These are phyloP conservation scores for Tetranychus truncatus DNA, from an alignment of 2,888 invertebrate genomes.

Conservation along the genomic window DNA sequence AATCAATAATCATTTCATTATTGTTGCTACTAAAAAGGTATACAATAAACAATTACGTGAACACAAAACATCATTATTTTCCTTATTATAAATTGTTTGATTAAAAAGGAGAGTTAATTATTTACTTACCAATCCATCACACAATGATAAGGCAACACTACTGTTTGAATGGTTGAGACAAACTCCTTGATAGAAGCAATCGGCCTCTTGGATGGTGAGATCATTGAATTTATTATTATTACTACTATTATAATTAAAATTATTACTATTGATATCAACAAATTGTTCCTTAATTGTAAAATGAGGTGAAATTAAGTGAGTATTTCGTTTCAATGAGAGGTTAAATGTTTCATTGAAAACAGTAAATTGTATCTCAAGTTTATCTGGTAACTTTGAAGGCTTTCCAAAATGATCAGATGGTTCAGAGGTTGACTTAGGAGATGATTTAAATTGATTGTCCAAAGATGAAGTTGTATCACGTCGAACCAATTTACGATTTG, in stretches of 20 bases:
- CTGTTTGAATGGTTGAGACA: slow-evolving; percentile 21
- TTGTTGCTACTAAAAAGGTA: too few species aligned
- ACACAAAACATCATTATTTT: neutral
- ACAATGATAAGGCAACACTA: slow-evolving; percentile 24
- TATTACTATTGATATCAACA: neutral
- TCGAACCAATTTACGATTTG: neutral
- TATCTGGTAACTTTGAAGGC: neutral
- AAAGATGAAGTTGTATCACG: neutral
- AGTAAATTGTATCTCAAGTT: slow-evolving; percentile 11
- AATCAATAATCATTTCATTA: too few species aligned
- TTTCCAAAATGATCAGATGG: neutral
- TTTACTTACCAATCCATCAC: slow-evolving; percentile 25
- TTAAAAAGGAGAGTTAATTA: neutral
- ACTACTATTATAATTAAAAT: neutral
- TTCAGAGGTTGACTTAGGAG: neutral
- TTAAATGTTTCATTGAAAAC: slow-evolving; percentile 19
- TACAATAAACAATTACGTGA: neutral
- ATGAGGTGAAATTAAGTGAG: slow-evolving; percentile 16
- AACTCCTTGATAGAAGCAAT: slow-evolving; percentile 26
- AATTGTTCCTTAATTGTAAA: slow-evolving; percentile 16
- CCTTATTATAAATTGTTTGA: neutral
- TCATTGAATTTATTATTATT: neutral
- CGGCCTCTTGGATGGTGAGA: neutral
- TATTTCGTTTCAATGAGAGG: slow-evolving; percentile 17
- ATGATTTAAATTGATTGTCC: neutral